Base-by-base conservation (phyloP, 1,140 invertebrate species). In the Nasonia giraulti region DNA sequence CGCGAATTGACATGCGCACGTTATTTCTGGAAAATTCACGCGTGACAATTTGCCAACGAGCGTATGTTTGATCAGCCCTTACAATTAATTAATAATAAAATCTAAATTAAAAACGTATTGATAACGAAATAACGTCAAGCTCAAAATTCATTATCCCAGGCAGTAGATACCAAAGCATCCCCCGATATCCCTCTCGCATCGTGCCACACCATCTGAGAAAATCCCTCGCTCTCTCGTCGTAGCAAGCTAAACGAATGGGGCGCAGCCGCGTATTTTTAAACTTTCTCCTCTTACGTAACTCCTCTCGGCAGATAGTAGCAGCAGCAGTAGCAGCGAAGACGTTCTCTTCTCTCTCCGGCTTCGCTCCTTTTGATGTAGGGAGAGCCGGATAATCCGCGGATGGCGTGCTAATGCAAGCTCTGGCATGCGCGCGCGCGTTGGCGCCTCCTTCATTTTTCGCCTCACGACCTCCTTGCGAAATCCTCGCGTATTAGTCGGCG, bases 391-490 rank as follows among this genome's bases (percentile, higher is more conserved):
- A 62, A 82, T 82, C 20, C 50, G 23, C 8, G 33, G 27, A 27
- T 44, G 23, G 31, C 55, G 33, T 68, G 47, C n/a, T 76, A 76
- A 44, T 44, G 27, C 55, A 44, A 55, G 80, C 47, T 23, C 27
- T 71, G 68, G 68, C n/a, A 3, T 47, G 40, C 27, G 37, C 8
- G 71, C 8, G 71, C 31, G 12, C n/a, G 31, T 33, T 71, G 23
- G 23, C 69, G 47, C 31, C 8, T 55, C 80, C 69, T 55, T 82
- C 20, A 82, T 82, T 82, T 73, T 82, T 82, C 44, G 27, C 27
- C 31, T 62, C 47, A 11, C 23, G n/a, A 50, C 68, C 71, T 74
- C 27, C 27, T 27, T 14, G 47, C 6, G 27, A 81, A 80, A 81
- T 81, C 69, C 47, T 5, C 27, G 7, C 27, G 69, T 81, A 82